Base-by-base conservation (phyloP, 1,140 invertebrate genomes). In the Colletes latitarsis region DNA sequence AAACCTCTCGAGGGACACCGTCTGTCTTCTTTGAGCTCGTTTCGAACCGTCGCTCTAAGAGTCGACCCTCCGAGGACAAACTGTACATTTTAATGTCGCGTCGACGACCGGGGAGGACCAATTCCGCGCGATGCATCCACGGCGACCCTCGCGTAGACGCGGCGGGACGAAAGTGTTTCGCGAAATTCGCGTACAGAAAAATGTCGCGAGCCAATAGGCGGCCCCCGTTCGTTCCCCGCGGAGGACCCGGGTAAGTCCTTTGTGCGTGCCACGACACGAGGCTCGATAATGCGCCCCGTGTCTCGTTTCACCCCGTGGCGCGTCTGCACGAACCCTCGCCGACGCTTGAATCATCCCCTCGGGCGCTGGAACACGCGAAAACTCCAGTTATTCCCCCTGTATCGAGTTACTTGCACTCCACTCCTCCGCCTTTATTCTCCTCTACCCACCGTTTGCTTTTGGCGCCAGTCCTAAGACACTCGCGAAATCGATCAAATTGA, bases 41-140 rank as follows among this genome's bases (percentile, higher is more conserved):
- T 66, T 19, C 41, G 17, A 8, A 17, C 41, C 41, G 15, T 15
- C n/a, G 19, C 63, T 9, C n/a, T 41, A 14, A 55, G 73, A 6
- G 46, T 10, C 17, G 5, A 0, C 14, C 49, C 41, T 46, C 8
- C 41, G 21, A 14, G 49, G 14, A 49, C 46, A 63, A 43, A 21
- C 57, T 62, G 67, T 46, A 30, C 68, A 46, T 72, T 55, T 78
- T 78, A 78, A 72, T 71, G 69, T 63, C n/a, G n/a, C n/a, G 58
- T 46, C 68, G 43, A 60, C 46, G 58, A 78, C 14, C 14, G 62
- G 14, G 41, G 57, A n/a, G 62, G 64, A 72, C 68, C 49, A 78
- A 78, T 78, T 62, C 62, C 58, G 49, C 1, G 46, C 17, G 43
- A 10, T 52, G 21, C 30, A 30, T 46, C 43, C 43, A 6, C 9